Evolutionary conservation across 2,797 vertebrate species (phyloP), one percentile per base, ranked within the genome.

Genomic region (Falco novaeseelandiae): DNA sequence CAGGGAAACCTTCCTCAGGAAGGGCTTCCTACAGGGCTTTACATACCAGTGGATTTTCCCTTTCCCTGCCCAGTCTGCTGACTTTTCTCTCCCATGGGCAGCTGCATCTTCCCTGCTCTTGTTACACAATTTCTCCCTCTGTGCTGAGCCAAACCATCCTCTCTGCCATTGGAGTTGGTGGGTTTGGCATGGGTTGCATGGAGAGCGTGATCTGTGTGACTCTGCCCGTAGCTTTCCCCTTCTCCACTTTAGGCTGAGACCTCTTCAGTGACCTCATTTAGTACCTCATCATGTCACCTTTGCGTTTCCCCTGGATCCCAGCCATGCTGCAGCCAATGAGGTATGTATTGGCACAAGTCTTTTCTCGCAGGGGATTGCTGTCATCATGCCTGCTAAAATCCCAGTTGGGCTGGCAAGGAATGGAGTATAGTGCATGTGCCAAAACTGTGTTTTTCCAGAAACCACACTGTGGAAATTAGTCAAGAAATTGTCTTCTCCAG

Each of bases 391-490:
- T 92, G 25, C 70, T 82, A 87, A 93, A 82, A 91, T 87, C 57
- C 62, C 71, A 14, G 26, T 7, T 72, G 65, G 46, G 21, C 22
- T 66, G 91, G 55, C 58, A 84, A 63, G 69, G 76, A 76, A 81
- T 72, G 25, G 27, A 58, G 2, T 10, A 51, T 0, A 82, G 25
- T 2, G 2, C 15, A 17, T 1, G 1, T 72, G 61, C 16, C 44
- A 83, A 69, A 87, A n/a, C 12, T 1, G 2, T 38, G 18, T 21
- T 74, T 74, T 76, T 79, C 18, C 55, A 80, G 54, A 83, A 87
- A 55, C 2, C 8, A 32, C 22, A 12, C 59, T 72, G 46, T 74
- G 42, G 11, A 91, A 94, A 78, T 12, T 25, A 12, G 12, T 63
- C 57, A 14, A 83, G 34, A 90, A 76, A 71, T 63, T 44, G 27